These are phyloP conservation scores for Rhodinocichla rosea DNA, from an alignment of 2,113 vertebrate species.

Conservation along the genomic window DNA sequence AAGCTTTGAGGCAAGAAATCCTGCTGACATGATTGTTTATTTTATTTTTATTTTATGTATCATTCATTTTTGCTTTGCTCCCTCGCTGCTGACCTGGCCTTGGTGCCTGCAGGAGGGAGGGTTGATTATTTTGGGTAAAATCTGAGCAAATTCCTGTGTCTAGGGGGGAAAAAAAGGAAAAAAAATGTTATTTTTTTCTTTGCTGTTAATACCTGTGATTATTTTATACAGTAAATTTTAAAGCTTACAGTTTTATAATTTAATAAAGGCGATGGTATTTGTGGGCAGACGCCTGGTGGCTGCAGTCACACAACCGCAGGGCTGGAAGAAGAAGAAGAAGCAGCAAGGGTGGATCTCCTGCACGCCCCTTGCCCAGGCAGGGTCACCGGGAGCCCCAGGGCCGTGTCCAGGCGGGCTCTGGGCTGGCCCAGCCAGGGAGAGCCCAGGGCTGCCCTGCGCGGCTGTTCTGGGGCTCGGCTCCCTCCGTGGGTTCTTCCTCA, in stretches of 20 bases:
- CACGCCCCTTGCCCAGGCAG: background rate
- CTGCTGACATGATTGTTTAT: background rate
- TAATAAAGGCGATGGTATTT: background rate
- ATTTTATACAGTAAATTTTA: slow-evolving; percentile 35
- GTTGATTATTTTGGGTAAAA: background rate
- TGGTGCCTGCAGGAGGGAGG: background rate
- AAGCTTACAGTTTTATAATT: slow-evolving; percentile 3
- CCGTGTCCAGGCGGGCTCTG: background rate
- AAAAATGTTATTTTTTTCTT: background rate
- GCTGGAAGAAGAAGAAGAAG: too few species aligned
- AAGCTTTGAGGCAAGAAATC: background rate
- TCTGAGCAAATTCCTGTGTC: background rate
- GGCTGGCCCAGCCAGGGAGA: background rate
- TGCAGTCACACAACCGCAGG: background rate
- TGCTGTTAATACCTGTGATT: slow-evolving; percentile 19
- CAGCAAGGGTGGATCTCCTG: too few species aligned
- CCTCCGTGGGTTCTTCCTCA: background rate
- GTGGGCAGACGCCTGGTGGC: background rate
- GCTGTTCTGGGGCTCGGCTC: background rate
- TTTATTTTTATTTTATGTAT: background rate
- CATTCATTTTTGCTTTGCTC: background rate
- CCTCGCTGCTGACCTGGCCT: background rate
- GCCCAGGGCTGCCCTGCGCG: background rate
- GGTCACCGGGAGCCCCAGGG: background rate
- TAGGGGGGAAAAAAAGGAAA: background rate